Conservation (phyloP, 2,797 vertebrate species). For the Ceryle rudis region DNA sequence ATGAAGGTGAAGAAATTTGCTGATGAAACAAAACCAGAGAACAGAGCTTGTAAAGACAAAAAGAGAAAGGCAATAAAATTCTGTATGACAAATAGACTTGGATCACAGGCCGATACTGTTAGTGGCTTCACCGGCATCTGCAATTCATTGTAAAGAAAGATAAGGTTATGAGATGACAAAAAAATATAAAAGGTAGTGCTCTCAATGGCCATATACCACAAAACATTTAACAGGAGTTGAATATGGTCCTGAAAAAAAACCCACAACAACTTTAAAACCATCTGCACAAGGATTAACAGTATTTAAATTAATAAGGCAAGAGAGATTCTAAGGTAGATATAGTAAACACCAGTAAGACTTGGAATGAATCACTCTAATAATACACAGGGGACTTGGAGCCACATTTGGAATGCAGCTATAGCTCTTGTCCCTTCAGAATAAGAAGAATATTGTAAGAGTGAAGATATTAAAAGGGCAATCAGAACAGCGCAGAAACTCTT, state of each 20-base stretch:
- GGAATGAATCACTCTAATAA: conserved; percentile 11
- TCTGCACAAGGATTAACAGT: conserved; percentile 18
- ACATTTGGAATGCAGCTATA: background rate
- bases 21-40: conserved; percentile 68
- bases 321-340: background rate
- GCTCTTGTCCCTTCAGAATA: background rate
- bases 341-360: conserved; percentile 27
- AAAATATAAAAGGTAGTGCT: background rate
- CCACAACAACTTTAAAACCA: conserved; percentile 1
- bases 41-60: conserved; percentile 59
- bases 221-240: background rate
- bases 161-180: conserved; percentile 19
- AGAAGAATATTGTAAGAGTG: background rate
- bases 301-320: background rate
- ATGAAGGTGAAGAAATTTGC: conserved; percentile 71
- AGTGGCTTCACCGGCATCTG: conserved; percentile 41
- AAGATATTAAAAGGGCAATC: background rate
- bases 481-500: background rate
- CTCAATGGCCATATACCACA: background rate
- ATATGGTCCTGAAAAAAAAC: background rate
- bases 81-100: conserved; percentile 66
- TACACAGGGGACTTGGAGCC: background rate
- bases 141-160: conserved; percentile 44
- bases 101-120: conserved; percentile 45
- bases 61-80: conserved; percentile 61